These are phyloP conservation scores for Harpalus rufipes DNA, from an alignment of 2,888 invertebrate species.

Conservation along the genomic window DNA sequence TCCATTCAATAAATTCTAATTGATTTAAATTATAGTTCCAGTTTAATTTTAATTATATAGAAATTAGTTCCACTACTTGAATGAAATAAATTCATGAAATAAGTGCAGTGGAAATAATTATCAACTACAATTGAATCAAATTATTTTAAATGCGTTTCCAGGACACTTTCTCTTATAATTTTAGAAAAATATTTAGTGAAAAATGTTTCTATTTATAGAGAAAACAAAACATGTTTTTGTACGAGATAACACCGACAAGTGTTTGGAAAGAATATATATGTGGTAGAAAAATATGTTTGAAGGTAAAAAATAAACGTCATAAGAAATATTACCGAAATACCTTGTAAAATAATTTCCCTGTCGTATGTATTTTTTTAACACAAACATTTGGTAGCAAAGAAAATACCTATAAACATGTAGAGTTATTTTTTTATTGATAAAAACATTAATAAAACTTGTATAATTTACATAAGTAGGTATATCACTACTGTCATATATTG, in stretches of 20 bases:
- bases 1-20: background rate
- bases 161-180: too few relatives aligned
- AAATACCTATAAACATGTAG: too few relatives aligned
- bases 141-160: too few relatives aligned
- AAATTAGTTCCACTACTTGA: background rate
- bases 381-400: background rate
- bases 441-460: too few relatives aligned
- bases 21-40: background rate
- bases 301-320: slow-evolving; percentile 28
- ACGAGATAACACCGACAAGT: slow-evolving; percentile 5
- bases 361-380: background rate
- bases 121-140: background rate
- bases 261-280: slow-evolving; percentile 1
- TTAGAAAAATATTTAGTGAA: background rate
- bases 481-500: too few relatives aligned
- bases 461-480: too few relatives aligned
- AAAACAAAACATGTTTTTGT: background rate
- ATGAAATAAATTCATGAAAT: background rate
- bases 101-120: background rate
- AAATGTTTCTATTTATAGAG: background rate
- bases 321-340: slow-evolving; percentile 30
- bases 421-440: too few relatives aligned
- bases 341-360: slow-evolving; percentile 1
- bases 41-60: background rate
- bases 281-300: slow-evolving; percentile 19